Conservation (phyloP, 2,888 invertebrate species). For the Trachelus stipa region DNA sequence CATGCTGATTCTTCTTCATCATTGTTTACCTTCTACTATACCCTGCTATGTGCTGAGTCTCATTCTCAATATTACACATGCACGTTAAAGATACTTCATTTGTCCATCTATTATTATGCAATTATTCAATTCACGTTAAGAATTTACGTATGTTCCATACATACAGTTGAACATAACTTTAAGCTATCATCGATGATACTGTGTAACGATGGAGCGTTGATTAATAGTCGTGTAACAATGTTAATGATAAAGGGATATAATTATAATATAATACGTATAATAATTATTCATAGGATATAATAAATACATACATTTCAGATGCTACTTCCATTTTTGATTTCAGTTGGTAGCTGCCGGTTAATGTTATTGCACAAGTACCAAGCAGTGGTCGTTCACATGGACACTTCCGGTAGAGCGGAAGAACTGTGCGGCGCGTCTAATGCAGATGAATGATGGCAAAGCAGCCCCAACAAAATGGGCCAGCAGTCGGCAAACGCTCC, state of each 20-base stretch:
- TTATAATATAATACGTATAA: background rate
- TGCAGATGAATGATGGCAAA: conserved; percentile 8
- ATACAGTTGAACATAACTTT: background rate
- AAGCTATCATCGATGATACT: background rate
- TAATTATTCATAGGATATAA: background rate
- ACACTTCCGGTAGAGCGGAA: conserved; percentile 69
- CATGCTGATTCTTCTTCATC: too few relatives aligned
- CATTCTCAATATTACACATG: too few relatives aligned
- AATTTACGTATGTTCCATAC: background rate
- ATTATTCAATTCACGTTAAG: background rate
- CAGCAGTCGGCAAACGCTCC: background rate
- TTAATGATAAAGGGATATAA: background rate
- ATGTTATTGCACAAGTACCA: conserved; percentile 22
- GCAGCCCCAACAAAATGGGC: background rate
- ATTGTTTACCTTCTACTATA: too few relatives aligned
- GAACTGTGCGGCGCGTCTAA: conserved; percentile 50
- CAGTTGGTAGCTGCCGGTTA: conserved; percentile 32
- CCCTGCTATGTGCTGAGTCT: too few relatives aligned
- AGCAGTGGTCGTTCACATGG: conserved; percentile 50
- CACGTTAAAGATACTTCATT: background rate
- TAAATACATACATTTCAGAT: conserved; percentile 59
- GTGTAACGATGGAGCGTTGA: background rate
- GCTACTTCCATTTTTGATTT: conserved; percentile 57
- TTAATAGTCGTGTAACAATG: background rate
- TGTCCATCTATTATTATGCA: background rate